Evolutionary conservation across 2,113 vertebrate species (phyloP).

Genomic region (Motacilla alba): DNA sequence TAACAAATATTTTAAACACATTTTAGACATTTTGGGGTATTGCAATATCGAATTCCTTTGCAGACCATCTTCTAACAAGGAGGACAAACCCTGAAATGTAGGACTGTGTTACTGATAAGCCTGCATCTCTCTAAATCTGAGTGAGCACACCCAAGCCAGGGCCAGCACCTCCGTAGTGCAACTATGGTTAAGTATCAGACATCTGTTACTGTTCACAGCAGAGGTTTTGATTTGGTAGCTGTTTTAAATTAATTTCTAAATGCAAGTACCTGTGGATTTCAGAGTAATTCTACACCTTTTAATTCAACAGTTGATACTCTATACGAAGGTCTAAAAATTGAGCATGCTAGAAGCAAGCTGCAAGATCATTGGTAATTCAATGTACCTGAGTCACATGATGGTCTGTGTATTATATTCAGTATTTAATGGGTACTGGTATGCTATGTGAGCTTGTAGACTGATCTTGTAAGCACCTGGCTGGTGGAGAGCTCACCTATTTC

Average conservation of each 20-base stretch:
- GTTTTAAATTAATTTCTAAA: background rate
- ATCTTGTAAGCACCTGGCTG: background rate
- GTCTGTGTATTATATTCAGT: background rate
- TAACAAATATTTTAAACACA: background rate
- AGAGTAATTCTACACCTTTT: background rate
- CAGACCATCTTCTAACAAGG: background rate
- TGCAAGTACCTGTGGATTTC: background rate
- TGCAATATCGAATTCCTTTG: background rate
- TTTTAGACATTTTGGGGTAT: background rate
- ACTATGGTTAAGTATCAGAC: background rate
- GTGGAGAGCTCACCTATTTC: background rate
- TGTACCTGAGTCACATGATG: accelerated
- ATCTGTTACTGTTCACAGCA: background rate
- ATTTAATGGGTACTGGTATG: background rate
- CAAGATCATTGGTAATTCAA: background rate
- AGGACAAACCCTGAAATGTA: background rate
- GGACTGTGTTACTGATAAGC: background rate
- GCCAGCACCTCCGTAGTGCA: background rate
- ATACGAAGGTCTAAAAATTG: background rate
- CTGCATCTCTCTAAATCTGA: background rate
- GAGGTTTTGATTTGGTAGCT: background rate
- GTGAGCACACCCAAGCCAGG: background rate
- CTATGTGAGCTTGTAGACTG: background rate
- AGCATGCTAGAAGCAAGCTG: background rate
- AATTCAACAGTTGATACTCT: background rate